Evolutionary conservation across 1,140 invertebrate species (phyloP).

Genomic region (Chionoecetes opilio): DNA sequence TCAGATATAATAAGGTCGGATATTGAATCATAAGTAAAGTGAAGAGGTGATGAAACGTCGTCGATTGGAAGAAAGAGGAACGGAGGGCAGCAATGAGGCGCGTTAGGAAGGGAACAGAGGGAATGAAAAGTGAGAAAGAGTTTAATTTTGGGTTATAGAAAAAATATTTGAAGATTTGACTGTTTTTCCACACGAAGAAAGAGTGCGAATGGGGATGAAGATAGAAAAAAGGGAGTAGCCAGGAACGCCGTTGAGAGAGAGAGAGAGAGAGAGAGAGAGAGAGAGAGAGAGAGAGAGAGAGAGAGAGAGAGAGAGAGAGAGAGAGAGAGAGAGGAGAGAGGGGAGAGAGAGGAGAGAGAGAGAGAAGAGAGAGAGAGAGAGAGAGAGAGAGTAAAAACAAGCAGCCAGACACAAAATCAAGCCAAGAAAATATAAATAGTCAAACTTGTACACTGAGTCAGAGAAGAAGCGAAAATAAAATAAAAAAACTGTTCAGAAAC

Average conservation of each 20-base stretch:
- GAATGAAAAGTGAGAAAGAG: not conserved
- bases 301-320: slow-evolving; percentile 14
- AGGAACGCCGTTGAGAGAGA: not conserved
- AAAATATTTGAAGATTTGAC: not conserved
- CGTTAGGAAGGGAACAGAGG: not conserved
- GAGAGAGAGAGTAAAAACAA: too few relatives aligned
- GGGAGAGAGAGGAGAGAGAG: slow-evolving; percentile 24
- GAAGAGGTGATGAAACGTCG: not conserved
- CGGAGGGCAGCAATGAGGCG: not conserved
- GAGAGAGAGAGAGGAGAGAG: not conserved
- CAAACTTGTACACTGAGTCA: too few relatives aligned
- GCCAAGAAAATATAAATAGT: too few relatives aligned
- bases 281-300: slow-evolving; percentile 20
- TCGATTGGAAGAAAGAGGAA: not conserved
- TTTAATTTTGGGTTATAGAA: not conserved
- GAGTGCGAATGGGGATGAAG: not conserved
- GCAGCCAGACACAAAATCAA: too few relatives aligned
- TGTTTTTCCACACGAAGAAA: not conserved
- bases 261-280: not conserved
- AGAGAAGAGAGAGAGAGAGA: not conserved
- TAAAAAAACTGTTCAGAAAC: too few relatives aligned
- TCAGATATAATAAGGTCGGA: not conserved
- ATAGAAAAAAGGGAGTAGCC: not conserved
- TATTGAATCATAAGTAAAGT: not conserved
- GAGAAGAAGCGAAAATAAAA: too few relatives aligned